These are phyloP conservation scores for Campopleginae sp. DNA, from an alignment of 2,888 invertebrate genomes.

Conservation along the genomic window DNA sequence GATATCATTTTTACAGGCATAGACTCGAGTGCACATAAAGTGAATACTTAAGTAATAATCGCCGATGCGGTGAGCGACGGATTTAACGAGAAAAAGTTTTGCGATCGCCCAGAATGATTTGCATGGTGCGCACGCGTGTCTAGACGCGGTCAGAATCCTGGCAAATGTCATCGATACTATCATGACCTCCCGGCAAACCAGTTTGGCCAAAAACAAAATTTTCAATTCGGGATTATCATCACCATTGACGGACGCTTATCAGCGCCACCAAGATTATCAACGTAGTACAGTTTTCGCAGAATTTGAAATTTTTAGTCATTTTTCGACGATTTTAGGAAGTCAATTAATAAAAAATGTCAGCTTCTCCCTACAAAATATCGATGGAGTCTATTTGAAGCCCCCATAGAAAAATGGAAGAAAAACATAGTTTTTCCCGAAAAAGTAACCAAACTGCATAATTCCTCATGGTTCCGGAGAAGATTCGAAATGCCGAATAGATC, in stretches of 20 bases:
- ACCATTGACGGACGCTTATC: no score
- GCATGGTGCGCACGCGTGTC: background rate
- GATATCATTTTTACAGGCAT: background rate
- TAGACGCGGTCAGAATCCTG: background rate
- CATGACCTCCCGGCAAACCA: background rate
- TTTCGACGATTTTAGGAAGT: no score
- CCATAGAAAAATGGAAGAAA: no score
- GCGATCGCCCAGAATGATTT: conserved; percentile 34
- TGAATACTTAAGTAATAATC: conserved; percentile 10
- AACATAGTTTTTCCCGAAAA: no score
- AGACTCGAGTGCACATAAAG: background rate
- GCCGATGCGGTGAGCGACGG: background rate
- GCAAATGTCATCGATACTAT: conserved; percentile 43
- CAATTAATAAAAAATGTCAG: no score
- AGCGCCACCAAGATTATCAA: no score
- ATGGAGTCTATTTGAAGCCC: no score
- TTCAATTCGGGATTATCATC: no score
- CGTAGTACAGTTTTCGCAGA: no score
- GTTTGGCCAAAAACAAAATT: background rate
- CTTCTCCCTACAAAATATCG: no score
- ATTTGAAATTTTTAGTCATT: no score
- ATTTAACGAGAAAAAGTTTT: conserved; percentile 36
- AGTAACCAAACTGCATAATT: no score
- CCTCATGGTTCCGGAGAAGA: background rate
- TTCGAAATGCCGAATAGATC: background rate